These are phyloP conservation scores for Sesia bembeciformis DNA, from an alignment of 2,888 invertebrate species.

Conservation along the genomic window DNA sequence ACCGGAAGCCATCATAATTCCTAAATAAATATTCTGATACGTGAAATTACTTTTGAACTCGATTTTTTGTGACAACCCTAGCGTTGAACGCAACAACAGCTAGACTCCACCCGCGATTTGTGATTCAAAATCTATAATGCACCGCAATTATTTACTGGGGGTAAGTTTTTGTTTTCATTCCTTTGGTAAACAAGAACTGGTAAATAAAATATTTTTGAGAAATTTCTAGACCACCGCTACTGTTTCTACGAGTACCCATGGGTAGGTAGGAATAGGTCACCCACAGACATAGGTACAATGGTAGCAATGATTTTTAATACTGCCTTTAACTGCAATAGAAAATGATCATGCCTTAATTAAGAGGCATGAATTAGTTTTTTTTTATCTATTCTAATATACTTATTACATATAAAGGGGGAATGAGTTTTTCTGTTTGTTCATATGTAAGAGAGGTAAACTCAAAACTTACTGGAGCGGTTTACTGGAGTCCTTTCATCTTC, in stretches of 20 bases:
- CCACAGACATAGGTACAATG: not conserved
- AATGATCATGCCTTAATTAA: too few species aligned
- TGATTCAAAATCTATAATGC: constrained; percentile 62
- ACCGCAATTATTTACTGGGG: constrained; percentile 37
- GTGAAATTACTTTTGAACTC: not conserved
- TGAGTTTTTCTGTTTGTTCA: too few species aligned
- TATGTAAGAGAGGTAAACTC: too few species aligned
- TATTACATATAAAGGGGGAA: too few species aligned
- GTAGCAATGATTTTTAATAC: too few species aligned
- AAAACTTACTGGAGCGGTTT: too few species aligned
- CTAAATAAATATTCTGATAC: not conserved
- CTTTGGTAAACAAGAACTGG: constrained; percentile 18
- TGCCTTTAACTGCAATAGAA: too few species aligned
- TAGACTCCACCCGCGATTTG: constrained; percentile 50
- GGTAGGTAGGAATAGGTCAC: too few species aligned
- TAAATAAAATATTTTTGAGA: not conserved
- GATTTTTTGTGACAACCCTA: not conserved
- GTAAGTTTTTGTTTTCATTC: constrained; percentile 29
- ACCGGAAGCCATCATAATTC: too few species aligned
- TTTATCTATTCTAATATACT: too few species aligned
- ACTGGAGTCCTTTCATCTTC: too few species aligned
- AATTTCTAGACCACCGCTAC: not conserved
- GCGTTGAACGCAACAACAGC: constrained; percentile 48
- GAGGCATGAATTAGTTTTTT: too few species aligned
- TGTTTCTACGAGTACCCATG: not conserved